phyloP scores from a whole-genome alignment of 2,888 invertebrate species.

The Caenorhabditis macrosperma region DNA sequence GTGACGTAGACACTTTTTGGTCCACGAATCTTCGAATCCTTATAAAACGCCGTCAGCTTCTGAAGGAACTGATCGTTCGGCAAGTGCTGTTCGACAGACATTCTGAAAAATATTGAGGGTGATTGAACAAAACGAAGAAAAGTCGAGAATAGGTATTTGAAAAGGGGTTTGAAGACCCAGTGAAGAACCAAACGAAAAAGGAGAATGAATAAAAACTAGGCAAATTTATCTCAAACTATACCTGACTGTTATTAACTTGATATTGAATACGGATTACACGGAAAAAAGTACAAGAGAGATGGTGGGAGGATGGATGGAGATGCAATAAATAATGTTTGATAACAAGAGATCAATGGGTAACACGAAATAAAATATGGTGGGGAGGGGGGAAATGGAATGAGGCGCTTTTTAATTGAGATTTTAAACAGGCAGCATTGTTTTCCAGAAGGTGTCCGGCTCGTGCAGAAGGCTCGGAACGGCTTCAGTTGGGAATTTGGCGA shows the following conservation, averaged over 20 bases:
- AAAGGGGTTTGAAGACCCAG: background rate
- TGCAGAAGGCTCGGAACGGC: background rate
- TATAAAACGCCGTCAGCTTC: slow-evolving; percentile 85
- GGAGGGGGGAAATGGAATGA: too few species aligned
- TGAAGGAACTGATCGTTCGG: slow-evolving; percentile 88
- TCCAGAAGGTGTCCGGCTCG: slow-evolving; percentile 38
- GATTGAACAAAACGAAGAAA: background rate
- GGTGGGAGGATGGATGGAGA: too few species aligned
- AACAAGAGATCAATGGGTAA: too few species aligned
- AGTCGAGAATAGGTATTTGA: background rate
- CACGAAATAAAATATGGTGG: too few species aligned
- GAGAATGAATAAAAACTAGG: background rate
- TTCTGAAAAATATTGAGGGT: slow-evolving; percentile 29
- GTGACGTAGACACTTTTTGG: slow-evolving; percentile 86
- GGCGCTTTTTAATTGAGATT: background rate
- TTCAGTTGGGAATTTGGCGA: background rate
- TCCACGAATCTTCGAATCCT: slow-evolving; percentile 86
- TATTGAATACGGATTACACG: too few species aligned
- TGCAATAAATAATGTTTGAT: too few species aligned
- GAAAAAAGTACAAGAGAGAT: too few species aligned
- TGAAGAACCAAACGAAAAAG: background rate
- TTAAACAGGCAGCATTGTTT: slow-evolving; percentile 11
- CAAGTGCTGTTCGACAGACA: slow-evolving; percentile 82
- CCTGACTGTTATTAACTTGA: too few species aligned
- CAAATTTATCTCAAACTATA: too few species aligned